Percentiles rank a stretch among this genome's conserved stretches.
These are phyloP conservation scores for Hylia prasina DNA, from an alignment of 2,113 vertebrate species.

Conservation along the genomic window DNA sequence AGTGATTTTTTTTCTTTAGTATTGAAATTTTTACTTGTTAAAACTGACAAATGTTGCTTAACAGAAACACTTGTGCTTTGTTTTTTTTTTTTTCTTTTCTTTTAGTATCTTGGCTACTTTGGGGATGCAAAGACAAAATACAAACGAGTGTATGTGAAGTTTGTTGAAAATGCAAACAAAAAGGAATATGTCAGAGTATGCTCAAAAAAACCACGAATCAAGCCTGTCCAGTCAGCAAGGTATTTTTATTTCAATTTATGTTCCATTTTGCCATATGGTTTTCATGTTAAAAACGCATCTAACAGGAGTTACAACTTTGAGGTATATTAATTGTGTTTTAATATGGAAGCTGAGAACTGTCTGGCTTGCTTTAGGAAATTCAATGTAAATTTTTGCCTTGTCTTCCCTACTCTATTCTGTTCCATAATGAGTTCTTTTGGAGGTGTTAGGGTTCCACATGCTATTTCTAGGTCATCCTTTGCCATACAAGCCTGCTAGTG, in stretches of 20 bases:
- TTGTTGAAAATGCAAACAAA: slow-evolving; percentile 97
- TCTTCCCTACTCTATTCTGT: not conserved
- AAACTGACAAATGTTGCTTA: not conserved
- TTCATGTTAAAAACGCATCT: not conserved
- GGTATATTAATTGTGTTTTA: not conserved
- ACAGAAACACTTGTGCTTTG: not conserved
- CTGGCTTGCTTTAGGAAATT: not conserved
- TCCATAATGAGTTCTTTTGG: not conserved
- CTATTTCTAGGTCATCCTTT: not conserved
- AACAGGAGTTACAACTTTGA: not conserved
- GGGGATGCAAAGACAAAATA: slow-evolving; percentile 96
- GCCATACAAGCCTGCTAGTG: not conserved
- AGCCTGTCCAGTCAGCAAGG: slow-evolving; percentile 88
- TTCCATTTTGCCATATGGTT: not conserved
- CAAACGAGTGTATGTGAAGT: slow-evolving; percentile 94
- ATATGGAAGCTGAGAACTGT: not conserved
- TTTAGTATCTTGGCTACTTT: slow-evolving; percentile 96
- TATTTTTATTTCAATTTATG: slow-evolving; percentile 66
- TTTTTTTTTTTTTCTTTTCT: not conserved
- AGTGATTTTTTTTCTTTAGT: not conserved
- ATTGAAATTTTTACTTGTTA: not conserved
- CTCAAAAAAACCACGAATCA: slow-evolving; percentile 91
- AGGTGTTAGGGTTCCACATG: not conserved
- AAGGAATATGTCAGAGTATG: slow-evolving; percentile 96
- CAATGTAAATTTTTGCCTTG: not conserved